Percentiles rank a stretch among this genome's conserved stretches.
phyloP scores from a whole-genome alignment of 2,797 vertebrate species.

The Peromyscus attwateri region DNA sequence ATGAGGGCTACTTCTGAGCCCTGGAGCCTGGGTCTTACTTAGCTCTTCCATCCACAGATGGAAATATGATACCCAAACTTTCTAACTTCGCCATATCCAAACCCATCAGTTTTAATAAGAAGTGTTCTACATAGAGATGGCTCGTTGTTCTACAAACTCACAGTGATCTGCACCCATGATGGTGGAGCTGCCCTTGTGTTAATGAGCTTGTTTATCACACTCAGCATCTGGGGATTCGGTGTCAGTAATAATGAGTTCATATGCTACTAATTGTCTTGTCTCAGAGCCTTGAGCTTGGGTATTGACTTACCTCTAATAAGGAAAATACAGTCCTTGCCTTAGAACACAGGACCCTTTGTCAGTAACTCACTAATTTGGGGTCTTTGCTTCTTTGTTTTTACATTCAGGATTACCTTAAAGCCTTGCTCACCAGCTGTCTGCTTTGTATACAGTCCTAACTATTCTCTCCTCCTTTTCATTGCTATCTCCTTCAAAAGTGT shows the following conservation, averaged over 20 bases:
- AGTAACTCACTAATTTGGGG: neutral
- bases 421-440: neutral
- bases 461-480: neutral
- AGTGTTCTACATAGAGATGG: neutral
- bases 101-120: neutral
- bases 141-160: neutral
- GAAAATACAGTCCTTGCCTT: neutral
- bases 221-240: neutral
- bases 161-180: neutral
- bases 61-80: neutral
- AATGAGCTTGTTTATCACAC: conserved; percentile 3
- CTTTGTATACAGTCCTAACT: neutral
- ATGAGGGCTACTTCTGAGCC: neutral
- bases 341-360: conserved; percentile 44
- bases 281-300: neutral
- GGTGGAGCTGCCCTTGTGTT: neutral
- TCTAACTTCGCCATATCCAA: neutral
- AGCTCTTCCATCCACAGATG: neutral
- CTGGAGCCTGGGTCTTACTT: neutral
- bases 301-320: conserved; percentile 26
- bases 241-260: conserved; percentile 13
- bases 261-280: neutral
- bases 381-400: neutral
- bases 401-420: neutral
- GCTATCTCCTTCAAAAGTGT: neutral